A percentile compares a stretch with the other conserved stretches of the same genome.
Conservation (phyloP, 2,888 invertebrate species). For the Prionchulus punctatus region DNA sequence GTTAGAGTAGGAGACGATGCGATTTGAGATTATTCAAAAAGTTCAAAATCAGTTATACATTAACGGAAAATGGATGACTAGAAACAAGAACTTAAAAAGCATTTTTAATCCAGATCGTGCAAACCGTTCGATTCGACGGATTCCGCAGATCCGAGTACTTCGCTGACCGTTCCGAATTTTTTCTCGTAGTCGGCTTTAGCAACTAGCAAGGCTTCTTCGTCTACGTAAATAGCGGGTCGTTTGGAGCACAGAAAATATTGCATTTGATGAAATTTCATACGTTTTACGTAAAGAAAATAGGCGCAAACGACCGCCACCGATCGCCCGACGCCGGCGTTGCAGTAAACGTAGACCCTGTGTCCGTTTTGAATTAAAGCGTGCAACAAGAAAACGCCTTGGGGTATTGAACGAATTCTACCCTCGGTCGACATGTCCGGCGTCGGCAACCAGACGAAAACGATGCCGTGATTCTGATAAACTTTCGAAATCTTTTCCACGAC, state of each 20-base stretch:
- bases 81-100: no score
- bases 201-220: background rate
- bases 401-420: background rate
- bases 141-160: no score
- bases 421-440: constrained; percentile 8
- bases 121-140: no score
- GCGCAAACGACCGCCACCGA: constrained; percentile 3
- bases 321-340: constrained; percentile 8
- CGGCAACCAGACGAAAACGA: constrained; percentile 8
- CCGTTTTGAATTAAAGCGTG: background rate
- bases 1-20: no score
- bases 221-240: constrained; percentile 6
- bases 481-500: background rate
- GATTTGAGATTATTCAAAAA: no score
- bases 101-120: no score
- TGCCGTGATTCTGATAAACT: background rate
- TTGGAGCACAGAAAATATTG: background rate
- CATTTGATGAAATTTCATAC: background rate
- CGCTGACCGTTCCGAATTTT: background rate
- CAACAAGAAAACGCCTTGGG: constrained; percentile 5
- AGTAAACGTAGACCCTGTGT: constrained; percentile 8
- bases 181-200: background rate
- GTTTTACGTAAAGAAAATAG: constrained; percentile 3
- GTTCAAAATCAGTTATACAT: no score
- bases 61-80: no score